These are phyloP conservation scores for Julus scanicus DNA, from an alignment of 2,888 invertebrate species.

Conservation along the genomic window DNA sequence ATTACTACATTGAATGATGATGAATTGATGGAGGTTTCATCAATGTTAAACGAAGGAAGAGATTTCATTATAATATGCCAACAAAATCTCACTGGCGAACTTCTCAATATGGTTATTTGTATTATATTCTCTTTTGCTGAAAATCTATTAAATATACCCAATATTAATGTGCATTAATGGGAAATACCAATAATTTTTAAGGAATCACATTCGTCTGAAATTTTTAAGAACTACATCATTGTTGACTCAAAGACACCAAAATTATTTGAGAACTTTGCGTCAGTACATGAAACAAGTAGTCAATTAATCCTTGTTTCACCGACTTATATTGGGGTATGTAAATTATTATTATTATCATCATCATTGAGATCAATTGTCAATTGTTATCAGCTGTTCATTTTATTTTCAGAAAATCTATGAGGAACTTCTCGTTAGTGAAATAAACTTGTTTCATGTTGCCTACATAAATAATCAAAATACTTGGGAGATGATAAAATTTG, in stretches of 20 bases:
- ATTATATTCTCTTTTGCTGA: not conserved
- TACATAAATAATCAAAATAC: not conserved
- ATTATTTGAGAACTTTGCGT: rapidly evolving
- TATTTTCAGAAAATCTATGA: not conserved
- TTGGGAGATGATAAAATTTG: not conserved
- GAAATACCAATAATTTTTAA: not conserved
- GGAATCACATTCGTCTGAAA: not conserved
- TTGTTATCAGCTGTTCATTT: not conserved
- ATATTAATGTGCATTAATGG: not conserved
- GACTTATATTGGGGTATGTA: not conserved
- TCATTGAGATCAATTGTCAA: not conserved
- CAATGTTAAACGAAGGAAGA: not conserved
- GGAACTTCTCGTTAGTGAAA: not conserved
- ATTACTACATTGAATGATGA: not conserved
- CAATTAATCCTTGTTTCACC: not conserved
- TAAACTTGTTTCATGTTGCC: not conserved
- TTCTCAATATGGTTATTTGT: not conserved
- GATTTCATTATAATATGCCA: conserved; percentile 14
- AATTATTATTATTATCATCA: not conserved
- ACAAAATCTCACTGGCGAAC: not conserved
- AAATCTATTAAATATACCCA: no score
- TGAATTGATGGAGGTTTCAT: not conserved
- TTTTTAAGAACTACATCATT: not conserved
- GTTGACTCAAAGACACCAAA: not conserved
- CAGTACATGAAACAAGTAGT: not conserved